Conservation (phyloP, 1,140 invertebrate species). For the Bombus cullumanus region DNA sequence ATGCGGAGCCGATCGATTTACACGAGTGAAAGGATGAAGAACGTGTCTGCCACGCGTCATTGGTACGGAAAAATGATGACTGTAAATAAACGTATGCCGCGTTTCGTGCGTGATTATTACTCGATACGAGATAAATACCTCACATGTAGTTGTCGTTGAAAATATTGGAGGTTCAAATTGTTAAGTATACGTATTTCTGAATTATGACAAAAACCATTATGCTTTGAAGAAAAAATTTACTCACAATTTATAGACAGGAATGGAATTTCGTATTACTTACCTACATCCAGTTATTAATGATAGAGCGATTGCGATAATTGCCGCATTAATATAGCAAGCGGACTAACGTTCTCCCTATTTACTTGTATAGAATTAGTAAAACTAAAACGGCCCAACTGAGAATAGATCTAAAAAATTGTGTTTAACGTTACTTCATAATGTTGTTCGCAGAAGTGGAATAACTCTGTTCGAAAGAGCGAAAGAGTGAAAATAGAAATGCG, state of each 20-base stretch:
- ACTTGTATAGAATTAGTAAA: neutral
- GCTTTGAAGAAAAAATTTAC: no score
- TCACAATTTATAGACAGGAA: neutral
- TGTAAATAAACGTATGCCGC: slow-evolving; percentile 12
- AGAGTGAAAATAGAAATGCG: slow-evolving; percentile 29
- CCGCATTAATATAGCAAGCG: neutral
- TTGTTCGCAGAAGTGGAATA: neutral
- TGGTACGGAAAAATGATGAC: slow-evolving; percentile 14
- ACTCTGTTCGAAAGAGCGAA: neutral
- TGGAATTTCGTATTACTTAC: neutral
- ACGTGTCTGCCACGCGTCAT: slow-evolving; percentile 29
- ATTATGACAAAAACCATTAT: neutral
- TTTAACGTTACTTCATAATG: neutral
- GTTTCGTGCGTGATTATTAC: neutral
- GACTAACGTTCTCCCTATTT: neutral
- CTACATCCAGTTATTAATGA: neutral
- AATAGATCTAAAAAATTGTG: neutral
- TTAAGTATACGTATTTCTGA: neutral
- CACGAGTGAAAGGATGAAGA: slow-evolving; percentile 24
- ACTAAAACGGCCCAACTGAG: neutral
- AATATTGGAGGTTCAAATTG: neutral
- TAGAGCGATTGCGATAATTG: neutral
- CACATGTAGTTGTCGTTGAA: neutral
- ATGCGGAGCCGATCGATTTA: slow-evolving; percentile 14
- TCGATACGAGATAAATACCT: neutral